Conservation (phyloP, 2,888 invertebrate species). For the Magallana nippona region DNA sequence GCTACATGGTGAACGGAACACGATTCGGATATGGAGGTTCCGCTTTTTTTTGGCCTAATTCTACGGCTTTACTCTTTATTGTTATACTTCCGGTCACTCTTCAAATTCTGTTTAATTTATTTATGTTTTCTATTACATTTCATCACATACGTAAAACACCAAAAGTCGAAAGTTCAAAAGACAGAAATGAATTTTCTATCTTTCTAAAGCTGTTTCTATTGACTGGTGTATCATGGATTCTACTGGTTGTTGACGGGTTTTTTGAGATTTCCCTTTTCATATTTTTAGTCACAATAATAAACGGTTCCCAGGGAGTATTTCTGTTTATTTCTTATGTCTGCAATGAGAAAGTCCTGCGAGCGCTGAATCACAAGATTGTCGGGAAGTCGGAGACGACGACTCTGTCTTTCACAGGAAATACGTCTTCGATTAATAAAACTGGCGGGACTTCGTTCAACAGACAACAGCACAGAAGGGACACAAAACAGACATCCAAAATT, state of each 20-base stretch:
- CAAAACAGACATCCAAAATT: no score
- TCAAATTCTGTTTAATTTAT: neutral
- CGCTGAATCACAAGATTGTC: neutral
- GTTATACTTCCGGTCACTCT: neutral
- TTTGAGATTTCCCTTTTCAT: neutral
- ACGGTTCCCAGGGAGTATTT: neutral
- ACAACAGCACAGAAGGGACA: no score
- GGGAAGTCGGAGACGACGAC: neutral
- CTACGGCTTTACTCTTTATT: neutral
- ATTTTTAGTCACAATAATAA: neutral
- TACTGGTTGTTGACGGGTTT: neutral
- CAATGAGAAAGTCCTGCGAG: neutral
- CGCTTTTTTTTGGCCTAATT: neutral
- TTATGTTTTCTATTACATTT: neutral
- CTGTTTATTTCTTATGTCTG: neutral
- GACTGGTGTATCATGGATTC: neutral
- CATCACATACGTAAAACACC: neutral
- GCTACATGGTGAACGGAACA: neutral
- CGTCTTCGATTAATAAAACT: no score
- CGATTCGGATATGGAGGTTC: neutral
- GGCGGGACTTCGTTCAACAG: no score
- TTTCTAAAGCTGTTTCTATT: neutral
- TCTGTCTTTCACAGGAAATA: no score
- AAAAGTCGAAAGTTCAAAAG: neutral
- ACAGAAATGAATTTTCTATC: conserved; percentile 6